A percentile compares a stretch with the other conserved stretches of the same genome.
phyloP scores from a whole-genome alignment of 2,888 invertebrate species.

The Hydrotaea diabolus region DNA sequence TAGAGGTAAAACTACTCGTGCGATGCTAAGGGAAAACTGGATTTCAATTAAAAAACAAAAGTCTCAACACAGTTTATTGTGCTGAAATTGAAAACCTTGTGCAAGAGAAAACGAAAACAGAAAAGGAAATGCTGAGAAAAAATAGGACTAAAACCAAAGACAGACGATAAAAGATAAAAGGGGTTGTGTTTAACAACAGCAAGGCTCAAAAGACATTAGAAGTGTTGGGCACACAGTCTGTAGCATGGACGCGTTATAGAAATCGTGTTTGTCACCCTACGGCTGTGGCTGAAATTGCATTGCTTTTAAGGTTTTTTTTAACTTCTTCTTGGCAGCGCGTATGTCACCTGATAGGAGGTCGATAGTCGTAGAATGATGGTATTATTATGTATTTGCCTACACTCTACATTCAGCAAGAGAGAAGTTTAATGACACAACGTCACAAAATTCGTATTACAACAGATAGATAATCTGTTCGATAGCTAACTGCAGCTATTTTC shows the following conservation, averaged over 20 bases:
- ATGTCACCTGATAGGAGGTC: too few species aligned
- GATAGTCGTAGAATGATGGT: too few species aligned
- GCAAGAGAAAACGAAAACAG: constrained; percentile 44
- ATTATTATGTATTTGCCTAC: too few species aligned
- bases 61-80: constrained; percentile 55
- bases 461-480: too few species aligned
- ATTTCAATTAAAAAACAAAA: constrained; percentile 73
- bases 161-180: not conserved
- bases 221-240: not conserved
- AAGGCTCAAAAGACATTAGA: constrained; percentile 1
- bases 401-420: too few species aligned
- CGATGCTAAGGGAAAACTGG: constrained; percentile 61
- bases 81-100: constrained; percentile 60
- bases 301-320: too few species aligned
- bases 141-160: constrained; percentile 5
- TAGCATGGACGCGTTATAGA: not conserved
- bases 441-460: too few species aligned
- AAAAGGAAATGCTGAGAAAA: not conserved
- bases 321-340: too few species aligned
- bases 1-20: constrained; percentile 23
- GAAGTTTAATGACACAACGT: too few species aligned
- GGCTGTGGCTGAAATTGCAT: too few species aligned
- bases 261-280: constrained; percentile 3
- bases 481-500: too few species aligned
- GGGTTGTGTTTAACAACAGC: constrained; percentile 31